Base-by-base conservation (phyloP, 2,888 invertebrate species). In the Drosophila atripex region DNA sequence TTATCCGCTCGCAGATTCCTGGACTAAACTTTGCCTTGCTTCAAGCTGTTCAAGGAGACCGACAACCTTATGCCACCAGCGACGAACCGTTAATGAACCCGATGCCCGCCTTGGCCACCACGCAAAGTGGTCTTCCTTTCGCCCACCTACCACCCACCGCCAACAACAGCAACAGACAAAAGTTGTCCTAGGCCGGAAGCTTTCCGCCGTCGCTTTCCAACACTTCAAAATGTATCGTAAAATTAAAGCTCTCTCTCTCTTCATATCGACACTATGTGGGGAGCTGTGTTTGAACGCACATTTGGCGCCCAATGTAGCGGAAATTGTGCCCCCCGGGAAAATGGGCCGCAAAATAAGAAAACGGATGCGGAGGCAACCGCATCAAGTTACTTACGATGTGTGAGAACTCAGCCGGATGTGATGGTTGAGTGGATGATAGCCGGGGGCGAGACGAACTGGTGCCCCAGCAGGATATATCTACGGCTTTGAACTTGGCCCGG, bases 41-140 rank as follows among this genome's bases (percentile, higher is more conserved):
- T 18, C 28, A 21, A 56, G 35, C 16, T 52, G 18, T 32, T 54
- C 45, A 23, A 51, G 55, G 39, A 39, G 38, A 23, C 45, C 56
- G 69, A 53, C 55, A 75, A 82, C 76, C 85, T 86, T 73, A 78
- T 77, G 71, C 77, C 80, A 84, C 75, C 80, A 89, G 73, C 78
- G 78, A 69, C 85, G 77, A 85, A 79, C 77, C 74, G 83, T 77
- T 78, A 89, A 89, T 89, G 89, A 83, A 80, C 71, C 77, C 69
- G 61, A 55, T 73, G 75, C 64, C 64, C 55, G 45, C 47, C 45
- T 60, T 74, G 63, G 71, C 69, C 66, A 55, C 52, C 58, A 71
- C 74, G 71, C 65, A 71, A 56, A 60, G 66, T 47, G 16, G 53
- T 18, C 47, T 35, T 41, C 21, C 53, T n/a, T 21, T 38, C 14